These are phyloP conservation scores for Drosophila vallismaia DNA, from an alignment of 2,888 invertebrate genomes.

Conservation along the genomic window DNA sequence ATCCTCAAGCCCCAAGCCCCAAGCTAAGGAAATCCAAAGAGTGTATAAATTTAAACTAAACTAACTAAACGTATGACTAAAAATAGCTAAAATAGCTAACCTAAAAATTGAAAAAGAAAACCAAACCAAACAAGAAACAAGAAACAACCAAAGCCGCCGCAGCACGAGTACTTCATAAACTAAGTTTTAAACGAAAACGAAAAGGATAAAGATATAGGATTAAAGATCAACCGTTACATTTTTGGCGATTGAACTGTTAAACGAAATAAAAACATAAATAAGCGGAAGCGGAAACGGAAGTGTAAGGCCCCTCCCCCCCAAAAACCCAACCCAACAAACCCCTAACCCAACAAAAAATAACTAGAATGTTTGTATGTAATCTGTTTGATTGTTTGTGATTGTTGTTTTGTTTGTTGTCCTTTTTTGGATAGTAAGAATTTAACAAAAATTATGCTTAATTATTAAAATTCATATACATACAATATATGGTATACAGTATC, in stretches of 20 bases:
- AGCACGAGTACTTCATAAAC: slow-evolving; percentile 34
- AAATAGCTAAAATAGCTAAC: slow-evolving; percentile 13
- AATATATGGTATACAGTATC: slow-evolving; percentile 12
- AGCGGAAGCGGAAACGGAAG: background rate
- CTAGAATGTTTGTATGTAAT: slow-evolving; percentile 32
- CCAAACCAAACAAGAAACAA: background rate
- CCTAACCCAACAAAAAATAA: background rate
- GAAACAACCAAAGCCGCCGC: slow-evolving; percentile 27
- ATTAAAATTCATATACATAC: slow-evolving; percentile 1
- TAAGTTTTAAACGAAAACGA: slow-evolving; percentile 27
- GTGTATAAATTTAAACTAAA: slow-evolving; percentile 47
- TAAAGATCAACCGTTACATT: slow-evolving; percentile 45
- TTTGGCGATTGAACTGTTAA: slow-evolving; percentile 63
- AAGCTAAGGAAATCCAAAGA: slow-evolving; percentile 16
- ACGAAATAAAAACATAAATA: slow-evolving; percentile 42
- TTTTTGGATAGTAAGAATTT: slow-evolving; percentile 40
- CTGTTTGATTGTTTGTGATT: slow-evolving; percentile 48
- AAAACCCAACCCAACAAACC: no score
- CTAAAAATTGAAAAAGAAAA: slow-evolving; percentile 12
- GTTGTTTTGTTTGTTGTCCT: slow-evolving; percentile 43
- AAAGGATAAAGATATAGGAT: background rate
- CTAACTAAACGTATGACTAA: slow-evolving; percentile 26
- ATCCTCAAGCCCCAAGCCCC: slow-evolving; percentile 21
- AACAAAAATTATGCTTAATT: slow-evolving; percentile 31
- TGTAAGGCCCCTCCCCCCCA: background rate